Base-by-base conservation (phyloP, 2,888 invertebrate species). In the Cheilosia impressa region DNA sequence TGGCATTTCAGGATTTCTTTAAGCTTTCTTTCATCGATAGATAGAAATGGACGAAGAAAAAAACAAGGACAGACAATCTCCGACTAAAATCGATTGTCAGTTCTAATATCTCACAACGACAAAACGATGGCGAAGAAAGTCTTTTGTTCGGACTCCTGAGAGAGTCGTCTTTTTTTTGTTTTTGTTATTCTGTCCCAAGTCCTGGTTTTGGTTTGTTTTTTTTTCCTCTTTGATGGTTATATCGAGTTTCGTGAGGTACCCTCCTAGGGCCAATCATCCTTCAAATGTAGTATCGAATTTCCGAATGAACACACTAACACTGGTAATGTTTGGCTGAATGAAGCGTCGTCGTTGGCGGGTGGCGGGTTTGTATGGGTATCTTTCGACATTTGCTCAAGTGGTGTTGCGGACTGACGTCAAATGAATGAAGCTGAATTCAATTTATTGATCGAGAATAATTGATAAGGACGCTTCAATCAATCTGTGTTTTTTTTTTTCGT, bases 221-320 rank as follows among this genome's bases (percentile, higher is more conserved):
- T 62, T 22, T 62, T 10, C 24, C 22, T 60, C 53, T 10, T 53
- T 19, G 43, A 66, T 80, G 38, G 53, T 63, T 53, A 68, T 79
- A 73, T 83, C 73, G 57, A 68, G 63, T 83, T 83, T 68, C 78
- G 71, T 71, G 47, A 66, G 69, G 15, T 60, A 71, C 65, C 84
- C 80, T 62, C 80, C 66, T 34, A 76, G 80, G 84, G 84, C 71
- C 80, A 84, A 84, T 84, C 84, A 84, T 84, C 71, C 84, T 84
- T 80, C 84, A 84, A 80, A 84, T 80, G 45, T 75, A 47, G 75
- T 84, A 84, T 84, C 84, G 66, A 80, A 84, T 84, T 84, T 84
- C 84, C 80, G 80, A 84, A 66, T 76, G 84, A 71, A 80, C 84
- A 84, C 75, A 80, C 84, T 80, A 71, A 79, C 71, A 65, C 24